Conservation (phyloP, 35 echinoderm and acorn worm species). For the Acanthaster planci region DNA sequence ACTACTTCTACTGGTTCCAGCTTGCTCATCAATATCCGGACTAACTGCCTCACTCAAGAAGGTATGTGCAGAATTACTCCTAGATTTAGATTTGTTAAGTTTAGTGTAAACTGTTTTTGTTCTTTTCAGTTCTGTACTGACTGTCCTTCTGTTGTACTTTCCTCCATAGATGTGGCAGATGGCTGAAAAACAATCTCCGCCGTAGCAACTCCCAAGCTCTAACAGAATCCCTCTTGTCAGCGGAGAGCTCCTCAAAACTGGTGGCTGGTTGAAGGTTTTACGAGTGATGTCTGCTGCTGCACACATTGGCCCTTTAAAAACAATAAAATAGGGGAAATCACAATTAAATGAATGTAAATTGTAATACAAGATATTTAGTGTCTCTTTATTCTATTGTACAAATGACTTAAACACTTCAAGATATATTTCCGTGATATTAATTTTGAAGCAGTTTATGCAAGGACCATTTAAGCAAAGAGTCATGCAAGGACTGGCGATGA, state of each 20-base stretch:
- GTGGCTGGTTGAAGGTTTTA: slow-evolving; percentile 20
- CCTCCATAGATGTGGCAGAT: slow-evolving; percentile 27
- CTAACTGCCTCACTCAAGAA: neutral
- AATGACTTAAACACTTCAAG: too few species aligned
- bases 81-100: slow-evolving; percentile 34
- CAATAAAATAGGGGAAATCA: neutral
- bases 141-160: neutral
- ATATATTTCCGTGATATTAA: too few species aligned
- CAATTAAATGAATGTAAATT: neutral
- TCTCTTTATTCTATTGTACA: too few species aligned
- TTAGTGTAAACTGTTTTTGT: neutral
- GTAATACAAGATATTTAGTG: too few species aligned
- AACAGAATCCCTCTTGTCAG: slow-evolving; percentile 37
- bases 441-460: too few species aligned
- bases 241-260: neutral
- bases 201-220: slow-evolving; percentile 12
- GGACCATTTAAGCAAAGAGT: too few species aligned
- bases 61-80: neutral
- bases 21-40: neutral
- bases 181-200: slow-evolving; percentile 16
- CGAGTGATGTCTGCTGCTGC: slow-evolving; percentile 22
- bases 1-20: neutral
- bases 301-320: slow-evolving; percentile 34
- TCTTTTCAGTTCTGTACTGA: slow-evolving; percentile 36
- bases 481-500: too few species aligned